Percentiles rank a stretch among this genome's conserved stretches.
Evolutionary conservation across 1,140 invertebrate genomes (phyloP).

Genomic region (Elymnias hypermnestra): DNA sequence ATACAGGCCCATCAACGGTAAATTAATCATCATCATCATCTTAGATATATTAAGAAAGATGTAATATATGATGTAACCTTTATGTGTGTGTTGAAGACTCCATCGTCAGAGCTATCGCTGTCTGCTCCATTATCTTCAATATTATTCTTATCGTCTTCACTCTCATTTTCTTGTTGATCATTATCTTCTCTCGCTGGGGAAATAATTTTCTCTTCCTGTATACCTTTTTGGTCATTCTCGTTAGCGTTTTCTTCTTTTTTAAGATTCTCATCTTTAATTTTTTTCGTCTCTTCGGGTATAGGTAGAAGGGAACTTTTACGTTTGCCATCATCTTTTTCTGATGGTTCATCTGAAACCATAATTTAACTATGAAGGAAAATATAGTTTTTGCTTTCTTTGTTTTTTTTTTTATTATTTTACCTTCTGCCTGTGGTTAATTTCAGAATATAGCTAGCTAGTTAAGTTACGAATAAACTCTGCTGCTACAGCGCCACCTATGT

Average conservation of each 20-base stretch:
- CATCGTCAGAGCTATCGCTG: constrained; percentile 35
- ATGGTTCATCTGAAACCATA: constrained; percentile 44
- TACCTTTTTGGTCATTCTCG: constrained; percentile 13
- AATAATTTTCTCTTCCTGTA: constrained; percentile 18
- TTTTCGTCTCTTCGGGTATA: constrained; percentile 19
- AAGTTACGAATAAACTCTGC: no score
- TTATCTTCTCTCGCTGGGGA: no score
- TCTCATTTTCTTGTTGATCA: constrained; percentile 8
- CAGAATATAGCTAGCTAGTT: no score
- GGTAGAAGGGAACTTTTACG: constrained; percentile 20
- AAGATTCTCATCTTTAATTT: constrained; percentile 25
- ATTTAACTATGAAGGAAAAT: no score
- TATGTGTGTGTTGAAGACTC: constrained; percentile 52
- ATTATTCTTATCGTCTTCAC: constrained; percentile 22
- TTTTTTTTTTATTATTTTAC: no score
- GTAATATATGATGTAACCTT: constrained; percentile 40
- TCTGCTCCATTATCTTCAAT: constrained; percentile 15
- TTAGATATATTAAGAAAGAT: no score
- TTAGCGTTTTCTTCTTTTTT: neutral
- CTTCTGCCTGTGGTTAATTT: no score
- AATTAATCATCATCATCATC: no score
- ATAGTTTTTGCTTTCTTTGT: no score
- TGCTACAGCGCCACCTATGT: no score
- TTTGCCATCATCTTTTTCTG: constrained; percentile 40
- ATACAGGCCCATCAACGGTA: no score